phyloP scores from a whole-genome alignment of 2,888 invertebrate genomes.

The Entomobrya multifasciata region DNA sequence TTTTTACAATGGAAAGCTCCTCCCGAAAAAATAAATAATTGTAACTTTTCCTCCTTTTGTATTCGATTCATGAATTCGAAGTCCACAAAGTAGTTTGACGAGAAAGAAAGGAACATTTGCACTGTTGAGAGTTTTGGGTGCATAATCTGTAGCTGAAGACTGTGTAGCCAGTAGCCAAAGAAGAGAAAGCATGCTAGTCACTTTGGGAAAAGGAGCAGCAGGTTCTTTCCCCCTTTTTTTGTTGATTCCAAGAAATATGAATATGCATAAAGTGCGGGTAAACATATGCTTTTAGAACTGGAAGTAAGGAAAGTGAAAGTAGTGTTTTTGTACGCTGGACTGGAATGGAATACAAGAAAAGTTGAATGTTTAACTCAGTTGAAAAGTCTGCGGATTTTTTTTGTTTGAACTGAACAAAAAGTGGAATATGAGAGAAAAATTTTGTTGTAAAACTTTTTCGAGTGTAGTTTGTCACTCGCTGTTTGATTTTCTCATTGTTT shows the following conservation, averaged over 20 bases:
- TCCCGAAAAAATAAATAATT: no score
- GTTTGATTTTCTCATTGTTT: slow-evolving; percentile 34
- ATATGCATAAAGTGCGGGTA: slow-evolving; percentile 28
- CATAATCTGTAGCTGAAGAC: no score
- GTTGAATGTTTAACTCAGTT: background rate
- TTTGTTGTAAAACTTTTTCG: background rate
- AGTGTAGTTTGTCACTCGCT: background rate
- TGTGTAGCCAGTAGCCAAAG: no score
- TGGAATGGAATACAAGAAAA: background rate
- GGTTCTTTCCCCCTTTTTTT: slow-evolving; percentile 7
- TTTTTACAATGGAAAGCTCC: no score
- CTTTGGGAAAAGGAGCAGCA: slow-evolving; percentile 28
- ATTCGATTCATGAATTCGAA: no score
- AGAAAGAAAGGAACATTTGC: background rate
- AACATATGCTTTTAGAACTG: background rate
- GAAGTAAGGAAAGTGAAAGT: background rate
- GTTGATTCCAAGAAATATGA: slow-evolving; percentile 13
- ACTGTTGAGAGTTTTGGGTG: no score
- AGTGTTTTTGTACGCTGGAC: background rate
- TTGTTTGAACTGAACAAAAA: slow-evolving; percentile 6
- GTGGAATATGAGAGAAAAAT: background rate
- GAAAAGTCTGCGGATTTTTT: background rate
- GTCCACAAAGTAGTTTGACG: no score
- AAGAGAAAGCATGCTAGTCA: background rate
- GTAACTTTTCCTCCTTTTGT: no score